These are phyloP conservation scores for Lucilia sericata DNA, from an alignment of 1,140 invertebrate genomes.

Conservation along the genomic window DNA sequence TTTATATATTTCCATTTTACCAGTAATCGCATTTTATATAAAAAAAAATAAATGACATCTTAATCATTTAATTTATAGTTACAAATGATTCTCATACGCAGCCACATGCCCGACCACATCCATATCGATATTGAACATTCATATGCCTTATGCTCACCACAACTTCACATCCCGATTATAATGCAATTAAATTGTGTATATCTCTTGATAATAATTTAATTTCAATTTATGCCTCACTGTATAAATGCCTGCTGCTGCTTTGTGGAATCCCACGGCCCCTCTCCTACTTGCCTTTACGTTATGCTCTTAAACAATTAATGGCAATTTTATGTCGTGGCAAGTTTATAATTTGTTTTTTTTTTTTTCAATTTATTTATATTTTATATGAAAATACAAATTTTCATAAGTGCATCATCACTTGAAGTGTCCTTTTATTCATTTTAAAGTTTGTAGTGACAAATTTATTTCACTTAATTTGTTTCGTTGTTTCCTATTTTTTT, in stretches of 20 bases:
- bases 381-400: neutral
- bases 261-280: neutral
- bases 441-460: neutral
- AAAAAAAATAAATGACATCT: neutral
- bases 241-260: neutral
- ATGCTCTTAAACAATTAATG: slow-evolving; percentile 13
- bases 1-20: neutral
- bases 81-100: neutral
- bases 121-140: neutral
- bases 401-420: neutral
- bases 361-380: neutral
- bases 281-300: neutral
- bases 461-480: neutral
- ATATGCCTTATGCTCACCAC: neutral
- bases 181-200: neutral
- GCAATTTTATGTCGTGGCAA: neutral
- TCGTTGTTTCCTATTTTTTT: neutral
- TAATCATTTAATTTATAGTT: neutral
- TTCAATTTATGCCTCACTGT: neutral
- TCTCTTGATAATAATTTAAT: slow-evolving; percentile 29
- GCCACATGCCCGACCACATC: neutral
- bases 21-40: neutral
- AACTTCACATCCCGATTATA: neutral
- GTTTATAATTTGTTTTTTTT: neutral
- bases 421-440: neutral